phyloP scores from a whole-genome alignment of 2,888 invertebrate species.

The Tachina fera region DNA sequence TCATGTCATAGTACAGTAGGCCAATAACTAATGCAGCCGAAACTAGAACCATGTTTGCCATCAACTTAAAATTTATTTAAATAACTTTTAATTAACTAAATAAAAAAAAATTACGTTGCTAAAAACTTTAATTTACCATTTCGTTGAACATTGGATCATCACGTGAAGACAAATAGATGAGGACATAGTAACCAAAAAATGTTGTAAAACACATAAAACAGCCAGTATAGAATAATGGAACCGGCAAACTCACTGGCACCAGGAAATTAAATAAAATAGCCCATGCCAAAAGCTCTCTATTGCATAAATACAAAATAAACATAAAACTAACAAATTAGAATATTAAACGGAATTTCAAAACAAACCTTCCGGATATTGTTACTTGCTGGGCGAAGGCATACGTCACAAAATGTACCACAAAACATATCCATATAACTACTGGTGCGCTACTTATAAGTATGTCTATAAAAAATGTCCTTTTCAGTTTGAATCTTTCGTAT shows the following conservation, averaged over 20 bases:
- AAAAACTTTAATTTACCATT: constrained; percentile 81
- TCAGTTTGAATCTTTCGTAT: constrained; percentile 61
- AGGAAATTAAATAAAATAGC: constrained; percentile 88
- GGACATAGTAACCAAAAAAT: constrained; percentile 85
- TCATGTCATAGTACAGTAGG: constrained; percentile 88
- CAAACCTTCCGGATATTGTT: constrained; percentile 82
- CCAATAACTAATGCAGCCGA: constrained; percentile 90
- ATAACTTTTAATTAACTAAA: constrained; percentile 7
- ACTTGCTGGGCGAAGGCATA: constrained; percentile 85
- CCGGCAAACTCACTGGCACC: constrained; percentile 89
- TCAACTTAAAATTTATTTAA: constrained; percentile 84
- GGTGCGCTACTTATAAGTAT: constrained; percentile 72
- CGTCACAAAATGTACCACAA: constrained; percentile 86
- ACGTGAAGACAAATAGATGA: constrained; percentile 85
- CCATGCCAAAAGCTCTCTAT: constrained; percentile 89
- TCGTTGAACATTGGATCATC: constrained; percentile 83
- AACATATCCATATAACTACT: constrained; percentile 83
- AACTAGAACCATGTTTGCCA: constrained; percentile 88
- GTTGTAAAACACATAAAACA: constrained; percentile 85
- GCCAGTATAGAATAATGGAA: constrained; percentile 86
- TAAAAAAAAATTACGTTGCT: not conserved
- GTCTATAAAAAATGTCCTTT: constrained; percentile 59
- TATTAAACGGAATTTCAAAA: constrained; percentile 8
- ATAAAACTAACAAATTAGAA: constrained; percentile 1
- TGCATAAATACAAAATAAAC: constrained; percentile 1